phyloP scores from a whole-genome alignment of 1,140 invertebrate genomes.

The Acyrthosiphon pisum region DNA sequence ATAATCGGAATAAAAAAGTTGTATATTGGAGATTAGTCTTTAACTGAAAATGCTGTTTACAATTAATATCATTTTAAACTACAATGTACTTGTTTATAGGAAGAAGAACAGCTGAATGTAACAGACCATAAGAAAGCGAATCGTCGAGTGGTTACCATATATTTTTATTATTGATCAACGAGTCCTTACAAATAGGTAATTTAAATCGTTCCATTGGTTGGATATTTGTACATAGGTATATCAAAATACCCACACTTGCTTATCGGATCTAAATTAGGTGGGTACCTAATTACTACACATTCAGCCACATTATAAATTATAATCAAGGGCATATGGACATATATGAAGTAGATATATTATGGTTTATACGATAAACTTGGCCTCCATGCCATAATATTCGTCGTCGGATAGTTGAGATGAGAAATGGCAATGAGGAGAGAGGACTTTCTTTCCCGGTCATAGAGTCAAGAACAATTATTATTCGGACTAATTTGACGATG shows the following conservation, averaged over 20 bases:
- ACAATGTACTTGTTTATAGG: neutral
- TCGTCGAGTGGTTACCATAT: neutral
- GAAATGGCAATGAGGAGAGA: neutral
- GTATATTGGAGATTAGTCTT: no score
- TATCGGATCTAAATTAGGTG: neutral
- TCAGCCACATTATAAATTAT: neutral
- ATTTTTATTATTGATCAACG: neutral
- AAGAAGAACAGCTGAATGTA: neutral
- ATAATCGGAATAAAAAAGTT: neutral
- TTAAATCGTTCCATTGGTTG: neutral
- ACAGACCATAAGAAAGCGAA: neutral
- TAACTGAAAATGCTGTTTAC: neutral
- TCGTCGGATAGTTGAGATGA: neutral
- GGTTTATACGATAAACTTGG: neutral
- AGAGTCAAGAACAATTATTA: neutral
- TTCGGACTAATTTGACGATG: neutral
- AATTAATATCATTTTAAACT: neutral
- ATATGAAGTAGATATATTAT: neutral
- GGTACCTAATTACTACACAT: neutral
- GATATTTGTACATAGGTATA: neutral
- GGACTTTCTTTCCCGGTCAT: neutral
- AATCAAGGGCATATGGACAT: neutral
- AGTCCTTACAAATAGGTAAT: neutral
- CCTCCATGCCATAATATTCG: neutral
- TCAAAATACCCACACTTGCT: constrained; percentile 1